Evolutionary conservation across 2,797 vertebrate genomes (phyloP), one percentile per base, ranked within the genome.

Genomic region (Manis javanica): DNA sequence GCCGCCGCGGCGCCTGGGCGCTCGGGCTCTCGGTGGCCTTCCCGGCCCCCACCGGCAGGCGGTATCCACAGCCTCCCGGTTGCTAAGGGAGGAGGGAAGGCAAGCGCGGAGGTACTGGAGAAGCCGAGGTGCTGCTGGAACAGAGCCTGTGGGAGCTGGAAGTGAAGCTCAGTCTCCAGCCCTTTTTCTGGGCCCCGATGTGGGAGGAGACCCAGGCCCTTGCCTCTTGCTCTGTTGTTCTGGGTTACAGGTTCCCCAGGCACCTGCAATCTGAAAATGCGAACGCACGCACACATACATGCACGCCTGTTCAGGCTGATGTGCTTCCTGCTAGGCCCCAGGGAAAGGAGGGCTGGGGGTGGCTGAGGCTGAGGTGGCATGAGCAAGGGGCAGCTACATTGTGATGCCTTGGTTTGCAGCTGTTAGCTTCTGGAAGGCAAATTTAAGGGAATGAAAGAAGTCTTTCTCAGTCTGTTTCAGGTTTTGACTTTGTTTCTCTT

Each of bases 21-120:
- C 64, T 71, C 19, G 1, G 51, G 74, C 57, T 69, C 39, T 90
- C 63, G 1, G 87, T 90, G 66, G 87, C 61, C 92, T 96, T 75
- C 57, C 1, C 10, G 90, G 83, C 61, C 90, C 81, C 81, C 69
- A 59, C 85, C 82, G 64, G 63, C 87, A 19, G 51, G 63, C 90
- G 19, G 97, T 83, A 84, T 92, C 96, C 92, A 98, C 90, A 97
- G 98, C 98, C 96, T 74, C 84, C 72, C 49, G 96, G 99, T 99
- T 99, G 98, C 99, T 98, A 99, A 96, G 98, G 99, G 97, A 96
- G 98, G 96, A 61, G 51, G 55, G 42, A 96, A 98, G 98, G 99
- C 98, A n/a, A 97, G 96, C 97, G 46, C 63, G 1, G 15, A 16
- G 94, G 92, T 55, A 53, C 81, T 29, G 55, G 24, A 69, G 87